Evolutionary conservation across 2,113 vertebrate genomes (phyloP).

Genomic region (Cyprinodon tularosa): DNA sequence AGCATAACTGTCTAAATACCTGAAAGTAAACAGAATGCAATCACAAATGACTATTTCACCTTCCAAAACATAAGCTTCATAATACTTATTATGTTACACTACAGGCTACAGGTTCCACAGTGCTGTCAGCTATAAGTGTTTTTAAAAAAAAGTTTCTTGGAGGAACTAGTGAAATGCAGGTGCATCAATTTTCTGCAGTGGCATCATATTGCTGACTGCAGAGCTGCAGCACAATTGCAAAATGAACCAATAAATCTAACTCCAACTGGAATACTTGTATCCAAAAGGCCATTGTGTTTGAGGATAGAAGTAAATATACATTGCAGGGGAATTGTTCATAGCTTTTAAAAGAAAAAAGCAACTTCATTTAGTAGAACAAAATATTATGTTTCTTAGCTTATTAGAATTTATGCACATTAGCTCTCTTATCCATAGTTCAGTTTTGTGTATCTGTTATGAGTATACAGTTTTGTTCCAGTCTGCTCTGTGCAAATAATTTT

Average conservation of each 20-base stretch:
- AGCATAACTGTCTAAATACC: neutral
- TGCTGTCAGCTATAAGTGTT: neutral
- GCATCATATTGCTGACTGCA: neutral
- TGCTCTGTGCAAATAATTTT: neutral
- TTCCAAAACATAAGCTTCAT: neutral
- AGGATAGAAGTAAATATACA: neutral
- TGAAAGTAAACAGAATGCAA: neutral
- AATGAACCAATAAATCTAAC: slow-evolving; percentile 28
- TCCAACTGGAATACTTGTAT: slow-evolving; percentile 6
- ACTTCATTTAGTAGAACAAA: neutral
- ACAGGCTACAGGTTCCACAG: neutral
- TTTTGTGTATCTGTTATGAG: neutral
- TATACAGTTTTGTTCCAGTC: neutral
- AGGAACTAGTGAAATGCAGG: neutral
- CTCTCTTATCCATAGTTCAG: neutral
- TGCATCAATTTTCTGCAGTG: slow-evolving; percentile 15
- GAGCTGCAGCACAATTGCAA: slow-evolving; percentile 13
- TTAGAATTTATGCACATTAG: neutral
- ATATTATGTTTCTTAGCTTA: neutral
- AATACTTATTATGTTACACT: neutral
- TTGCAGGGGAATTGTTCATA: neutral
- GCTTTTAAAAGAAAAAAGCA: neutral
- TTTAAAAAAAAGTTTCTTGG: slow-evolving; percentile 1
- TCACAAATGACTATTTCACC: neutral
- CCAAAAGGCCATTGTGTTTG: neutral